phyloP scores from a whole-genome alignment of 2,797 vertebrate genomes.

The Cygnus olor region DNA sequence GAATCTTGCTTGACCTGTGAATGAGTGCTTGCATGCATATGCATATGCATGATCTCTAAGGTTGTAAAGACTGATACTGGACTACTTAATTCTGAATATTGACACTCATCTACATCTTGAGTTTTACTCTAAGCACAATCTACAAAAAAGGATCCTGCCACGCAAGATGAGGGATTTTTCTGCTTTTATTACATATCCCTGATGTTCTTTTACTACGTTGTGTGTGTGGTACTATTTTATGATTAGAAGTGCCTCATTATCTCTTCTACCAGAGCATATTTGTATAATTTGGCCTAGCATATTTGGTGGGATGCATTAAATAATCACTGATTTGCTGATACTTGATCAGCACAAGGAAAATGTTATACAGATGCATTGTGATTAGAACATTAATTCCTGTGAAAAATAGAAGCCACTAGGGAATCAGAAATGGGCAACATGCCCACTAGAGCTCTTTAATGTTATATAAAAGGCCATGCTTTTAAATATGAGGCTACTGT shows the following conservation, averaged over 20 bases:
- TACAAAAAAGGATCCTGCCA: background rate
- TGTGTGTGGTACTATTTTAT: background rate
- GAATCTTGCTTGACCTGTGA: background rate
- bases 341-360: background rate
- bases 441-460: background rate
- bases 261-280: background rate
- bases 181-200: background rate
- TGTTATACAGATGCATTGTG: background rate
- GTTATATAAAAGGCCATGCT: background rate
- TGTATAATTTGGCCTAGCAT: background rate
- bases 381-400: conserved; percentile 10
- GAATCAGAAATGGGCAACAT: background rate
- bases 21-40: background rate
- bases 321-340: background rate
- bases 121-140: background rate
- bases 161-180: background rate
- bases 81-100: background rate
- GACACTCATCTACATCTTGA: background rate
- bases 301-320: background rate
- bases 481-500: conserved; percentile 10
- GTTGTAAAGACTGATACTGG: background rate
- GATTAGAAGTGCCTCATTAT: background rate
- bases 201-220: background rate
- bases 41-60: background rate
- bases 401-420: background rate